Evolutionary conservation across 2,797 vertebrate species (phyloP).

Genomic region (Diceros bicornis): DNA sequence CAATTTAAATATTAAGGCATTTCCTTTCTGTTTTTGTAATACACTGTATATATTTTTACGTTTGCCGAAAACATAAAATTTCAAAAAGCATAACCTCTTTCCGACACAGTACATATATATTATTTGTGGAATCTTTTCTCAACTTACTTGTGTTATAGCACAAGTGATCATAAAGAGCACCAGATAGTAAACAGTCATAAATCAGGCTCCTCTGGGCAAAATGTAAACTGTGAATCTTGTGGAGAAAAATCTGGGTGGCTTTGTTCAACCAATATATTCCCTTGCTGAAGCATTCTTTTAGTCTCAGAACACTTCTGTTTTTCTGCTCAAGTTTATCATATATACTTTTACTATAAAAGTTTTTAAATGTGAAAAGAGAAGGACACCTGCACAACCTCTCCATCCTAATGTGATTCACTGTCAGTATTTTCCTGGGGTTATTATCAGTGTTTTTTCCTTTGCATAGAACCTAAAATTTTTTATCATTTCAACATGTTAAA

Average conservation of each 20-base stretch:
- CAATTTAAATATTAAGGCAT: not conserved
- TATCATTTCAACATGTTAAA: not conserved
- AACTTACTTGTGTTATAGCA: not conserved
- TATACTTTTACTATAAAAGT: not conserved
- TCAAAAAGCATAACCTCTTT: not conserved
- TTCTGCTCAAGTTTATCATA: not conserved
- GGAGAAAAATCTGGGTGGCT: not conserved
- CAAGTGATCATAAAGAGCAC: not conserved
- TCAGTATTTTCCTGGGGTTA: not conserved
- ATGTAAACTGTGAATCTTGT: not conserved
- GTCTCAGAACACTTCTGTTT: not conserved
- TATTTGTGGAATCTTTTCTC: not conserved
- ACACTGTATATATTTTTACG: not conserved
- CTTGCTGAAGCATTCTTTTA: not conserved
- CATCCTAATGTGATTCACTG: not conserved
- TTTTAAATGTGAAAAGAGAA: not conserved
- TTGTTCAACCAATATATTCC: not conserved
- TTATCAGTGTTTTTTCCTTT: not conserved
- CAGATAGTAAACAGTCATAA: rapidly evolving
- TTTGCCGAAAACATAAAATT: not conserved
- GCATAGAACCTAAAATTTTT: not conserved
- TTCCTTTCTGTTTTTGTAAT: not conserved
- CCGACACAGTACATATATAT: not conserved
- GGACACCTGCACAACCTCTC: not conserved
- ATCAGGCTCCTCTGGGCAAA: not conserved